phyloP scores from a whole-genome alignment of 2,888 invertebrate species.

The Malthinus flaveolus region DNA sequence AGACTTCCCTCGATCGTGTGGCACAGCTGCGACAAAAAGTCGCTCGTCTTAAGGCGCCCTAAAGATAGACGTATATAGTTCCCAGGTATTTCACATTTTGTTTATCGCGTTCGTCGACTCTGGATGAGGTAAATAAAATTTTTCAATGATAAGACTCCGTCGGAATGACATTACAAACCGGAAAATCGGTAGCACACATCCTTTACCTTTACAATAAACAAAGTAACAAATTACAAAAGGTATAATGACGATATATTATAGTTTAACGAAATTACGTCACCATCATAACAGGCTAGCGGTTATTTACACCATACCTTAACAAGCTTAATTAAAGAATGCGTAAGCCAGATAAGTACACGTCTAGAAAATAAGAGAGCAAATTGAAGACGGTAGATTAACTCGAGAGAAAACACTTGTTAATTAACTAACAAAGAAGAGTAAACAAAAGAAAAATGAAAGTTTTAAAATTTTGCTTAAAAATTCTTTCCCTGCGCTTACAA shows the following conservation, averaged over 20 bases:
- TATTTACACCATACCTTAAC: conserved; percentile 33
- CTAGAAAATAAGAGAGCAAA: conserved; percentile 23
- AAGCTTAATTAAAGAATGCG: conserved; percentile 35
- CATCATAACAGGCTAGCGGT: conserved; percentile 19
- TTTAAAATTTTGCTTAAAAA: background rate
- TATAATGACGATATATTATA: no score
- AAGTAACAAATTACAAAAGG: background rate
- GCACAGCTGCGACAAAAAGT: no score
- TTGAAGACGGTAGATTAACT: conserved; percentile 15
- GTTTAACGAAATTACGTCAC: conserved; percentile 19
- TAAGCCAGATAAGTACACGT: conserved; percentile 27
- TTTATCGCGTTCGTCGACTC: no score
- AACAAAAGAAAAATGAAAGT: conserved; percentile 1
- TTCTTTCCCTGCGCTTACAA: background rate
- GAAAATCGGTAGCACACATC: conserved; percentile 24
- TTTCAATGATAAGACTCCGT: no score
- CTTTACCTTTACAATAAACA: conserved; percentile 14
- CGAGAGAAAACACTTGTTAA: conserved; percentile 15
- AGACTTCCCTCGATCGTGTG: no score
- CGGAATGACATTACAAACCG: background rate
- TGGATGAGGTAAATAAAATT: no score
- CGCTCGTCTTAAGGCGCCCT: no score
- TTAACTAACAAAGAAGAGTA: conserved; percentile 15
- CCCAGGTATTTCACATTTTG: no score
- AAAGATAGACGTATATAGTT: no score